Conservation (phyloP, 2,113 vertebrate genomes). For the Geococcyx californianus region DNA sequence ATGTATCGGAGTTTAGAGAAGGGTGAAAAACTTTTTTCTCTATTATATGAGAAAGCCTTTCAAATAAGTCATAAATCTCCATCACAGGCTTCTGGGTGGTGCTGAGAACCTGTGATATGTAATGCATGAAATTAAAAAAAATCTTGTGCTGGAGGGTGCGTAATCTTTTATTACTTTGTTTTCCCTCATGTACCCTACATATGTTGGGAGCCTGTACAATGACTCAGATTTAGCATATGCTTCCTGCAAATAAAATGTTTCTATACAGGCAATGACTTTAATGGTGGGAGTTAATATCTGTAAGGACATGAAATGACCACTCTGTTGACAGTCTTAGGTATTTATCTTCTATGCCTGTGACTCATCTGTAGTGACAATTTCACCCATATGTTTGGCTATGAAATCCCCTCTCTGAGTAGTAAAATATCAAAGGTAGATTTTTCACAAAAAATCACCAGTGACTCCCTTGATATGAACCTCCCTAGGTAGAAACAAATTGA, state of each 20-base stretch:
- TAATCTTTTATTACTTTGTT: neutral
- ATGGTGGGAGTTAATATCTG: neutral
- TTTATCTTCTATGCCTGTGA: neutral
- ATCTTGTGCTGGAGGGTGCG: neutral
- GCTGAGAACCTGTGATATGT: neutral
- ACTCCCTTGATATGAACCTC: neutral
- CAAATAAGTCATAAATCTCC: neutral
- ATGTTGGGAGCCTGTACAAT: neutral
- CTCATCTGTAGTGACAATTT: neutral
- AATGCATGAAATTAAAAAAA: neutral
- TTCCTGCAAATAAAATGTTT: neutral
- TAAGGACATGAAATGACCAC: constrained; percentile 34
- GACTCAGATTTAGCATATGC: neutral
- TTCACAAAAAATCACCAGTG: neutral
- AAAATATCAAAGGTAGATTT: neutral
- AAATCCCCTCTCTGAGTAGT: neutral
- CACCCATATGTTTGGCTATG: neutral
- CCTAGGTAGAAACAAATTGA: neutral
- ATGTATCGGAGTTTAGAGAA: neutral
- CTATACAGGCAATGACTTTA: neutral
- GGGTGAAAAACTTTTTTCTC: neutral
- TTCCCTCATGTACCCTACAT: neutral
- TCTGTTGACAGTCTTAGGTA: constrained; percentile 22
- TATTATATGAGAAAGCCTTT: neutral
- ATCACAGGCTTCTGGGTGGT: neutral